Conservation (phyloP, 2,888 invertebrate genomes). For the Eristalinus sepulchralis region DNA sequence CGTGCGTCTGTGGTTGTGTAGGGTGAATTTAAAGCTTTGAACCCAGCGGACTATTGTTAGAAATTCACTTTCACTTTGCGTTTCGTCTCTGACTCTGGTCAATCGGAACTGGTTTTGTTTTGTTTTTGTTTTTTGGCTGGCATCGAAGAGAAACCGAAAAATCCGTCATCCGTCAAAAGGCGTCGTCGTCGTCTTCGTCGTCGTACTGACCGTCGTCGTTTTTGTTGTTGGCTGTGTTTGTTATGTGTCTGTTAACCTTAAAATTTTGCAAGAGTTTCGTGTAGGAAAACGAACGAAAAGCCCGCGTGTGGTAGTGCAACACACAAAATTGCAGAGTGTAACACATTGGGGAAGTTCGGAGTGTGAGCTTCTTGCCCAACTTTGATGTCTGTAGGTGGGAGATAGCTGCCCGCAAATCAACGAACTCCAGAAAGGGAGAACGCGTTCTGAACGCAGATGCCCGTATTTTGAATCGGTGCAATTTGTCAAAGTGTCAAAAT, state of each 20-base stretch:
- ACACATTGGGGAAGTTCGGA: slow-evolving; percentile 33
- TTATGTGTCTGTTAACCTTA: slow-evolving; percentile 54
- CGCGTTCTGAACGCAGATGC: neutral
- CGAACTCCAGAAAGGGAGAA: neutral
- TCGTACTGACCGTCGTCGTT: slow-evolving; percentile 8
- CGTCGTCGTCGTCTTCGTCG: slow-evolving; percentile 22
- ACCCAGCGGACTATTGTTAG: slow-evolving; percentile 40
- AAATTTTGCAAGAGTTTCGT: slow-evolving; percentile 63
- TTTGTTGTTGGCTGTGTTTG: neutral
- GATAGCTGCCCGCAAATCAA: slow-evolving; percentile 1
- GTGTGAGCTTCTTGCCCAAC: slow-evolving; percentile 33
- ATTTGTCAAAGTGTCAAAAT: neutral
- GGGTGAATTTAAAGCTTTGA: slow-evolving; percentile 47
- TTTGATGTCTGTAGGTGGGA: slow-evolving; percentile 13
- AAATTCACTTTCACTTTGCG: slow-evolving; percentile 66
- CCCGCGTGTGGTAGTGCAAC: slow-evolving; percentile 10
- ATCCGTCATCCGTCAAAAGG: slow-evolving; percentile 12
- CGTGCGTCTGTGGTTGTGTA: slow-evolving; percentile 4
- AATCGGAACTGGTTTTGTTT: slow-evolving; percentile 54
- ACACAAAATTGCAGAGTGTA: slow-evolving; percentile 34
- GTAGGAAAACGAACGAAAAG: slow-evolving; percentile 18
- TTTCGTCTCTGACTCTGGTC: slow-evolving; percentile 46
- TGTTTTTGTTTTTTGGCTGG: slow-evolving; percentile 7
- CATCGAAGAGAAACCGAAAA: neutral
- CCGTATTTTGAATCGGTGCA: neutral